Evolutionary conservation across 1,140 invertebrate species (phyloP).

Genomic region (Sycophila sp.): DNA sequence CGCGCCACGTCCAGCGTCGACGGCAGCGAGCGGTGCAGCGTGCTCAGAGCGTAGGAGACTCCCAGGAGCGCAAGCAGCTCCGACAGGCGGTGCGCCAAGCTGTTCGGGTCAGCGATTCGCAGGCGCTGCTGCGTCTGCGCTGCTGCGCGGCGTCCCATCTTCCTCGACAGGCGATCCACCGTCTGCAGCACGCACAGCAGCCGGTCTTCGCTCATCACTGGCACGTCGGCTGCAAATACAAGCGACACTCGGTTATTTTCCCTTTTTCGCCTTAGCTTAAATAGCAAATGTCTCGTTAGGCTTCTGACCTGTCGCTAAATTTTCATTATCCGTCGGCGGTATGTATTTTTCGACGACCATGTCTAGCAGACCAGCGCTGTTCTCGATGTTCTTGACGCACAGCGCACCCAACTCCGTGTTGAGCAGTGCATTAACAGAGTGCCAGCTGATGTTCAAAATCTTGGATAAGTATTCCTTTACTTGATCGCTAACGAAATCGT

Average conservation of each 20-base stretch:
- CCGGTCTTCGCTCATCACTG: conserved; percentile 71
- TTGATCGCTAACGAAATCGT: conserved; percentile 52
- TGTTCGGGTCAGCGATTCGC: conserved; percentile 70
- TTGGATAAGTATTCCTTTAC: conserved; percentile 69
- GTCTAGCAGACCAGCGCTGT: conserved; percentile 71
- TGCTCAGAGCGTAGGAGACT: conserved; percentile 72
- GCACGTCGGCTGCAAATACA: conserved; percentile 63
- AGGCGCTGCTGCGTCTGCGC: conserved; percentile 71
- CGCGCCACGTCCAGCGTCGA: too few relatives aligned
- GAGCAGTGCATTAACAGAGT: conserved; percentile 75
- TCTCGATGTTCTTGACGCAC: conserved; percentile 72
- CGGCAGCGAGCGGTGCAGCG: conserved; percentile 66
- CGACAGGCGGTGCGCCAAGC: too few relatives aligned
- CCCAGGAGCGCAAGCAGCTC: too few relatives aligned
- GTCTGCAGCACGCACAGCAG: conserved; percentile 76
- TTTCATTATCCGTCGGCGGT: conserved; percentile 67
- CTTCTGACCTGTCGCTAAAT: conserved; percentile 39
- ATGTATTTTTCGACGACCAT: conserved; percentile 75
- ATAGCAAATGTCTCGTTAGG: background rate
- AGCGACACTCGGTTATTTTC: too few relatives aligned
- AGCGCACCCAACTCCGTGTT: conserved; percentile 73
- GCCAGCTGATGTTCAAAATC: conserved; percentile 74
- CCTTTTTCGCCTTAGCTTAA: too few relatives aligned
- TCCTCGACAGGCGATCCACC: conserved; percentile 75
- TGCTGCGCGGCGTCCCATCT: conserved; percentile 75